These are phyloP conservation scores for Brachionus asplanchnoidis DNA, from an alignment of 1,140 invertebrate genomes.

Conservation along the genomic window DNA sequence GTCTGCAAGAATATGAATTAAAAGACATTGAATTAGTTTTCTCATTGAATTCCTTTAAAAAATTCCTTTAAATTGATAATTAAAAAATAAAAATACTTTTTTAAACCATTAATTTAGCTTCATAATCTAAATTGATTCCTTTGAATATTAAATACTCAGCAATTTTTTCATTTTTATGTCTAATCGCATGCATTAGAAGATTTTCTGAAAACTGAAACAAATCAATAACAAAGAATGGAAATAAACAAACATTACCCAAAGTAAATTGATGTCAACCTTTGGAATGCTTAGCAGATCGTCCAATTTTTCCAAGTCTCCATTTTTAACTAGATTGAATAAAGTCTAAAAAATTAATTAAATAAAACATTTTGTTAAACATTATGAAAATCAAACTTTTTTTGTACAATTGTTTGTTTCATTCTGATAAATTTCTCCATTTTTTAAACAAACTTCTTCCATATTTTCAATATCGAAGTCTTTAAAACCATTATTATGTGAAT, in stretches of 20 bases:
- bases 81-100: not conserved
- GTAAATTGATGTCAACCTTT: constrained; percentile 48
- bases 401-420: not conserved
- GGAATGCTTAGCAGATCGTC: constrained; percentile 49
- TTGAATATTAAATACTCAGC: constrained; percentile 52
- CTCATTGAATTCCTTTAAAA: not conserved
- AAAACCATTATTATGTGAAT: not conserved
- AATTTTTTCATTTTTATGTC: constrained; percentile 47
- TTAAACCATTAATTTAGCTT: constrained; percentile 44
- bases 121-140: constrained; percentile 49
- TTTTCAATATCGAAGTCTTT: not conserved
- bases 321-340: constrained; percentile 47
- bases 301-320: constrained; percentile 47
- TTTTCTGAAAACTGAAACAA: constrained; percentile 50
- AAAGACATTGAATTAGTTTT: not conserved
- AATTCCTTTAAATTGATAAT: not conserved
- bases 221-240: not conserved
- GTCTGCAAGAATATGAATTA: constrained; percentile 46
- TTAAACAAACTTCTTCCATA: not conserved
- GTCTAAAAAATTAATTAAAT: constrained; percentile 43
- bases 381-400: not conserved
- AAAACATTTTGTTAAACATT: too few relatives aligned
- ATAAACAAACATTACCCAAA: constrained; percentile 45
- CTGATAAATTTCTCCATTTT: not conserved
- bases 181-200: constrained; percentile 51